Evolutionary conservation across 2,888 invertebrate genomes (phyloP), one percentile per base, ranked within the genome.

Genomic region (Macrosoma leucophasiata): DNA sequence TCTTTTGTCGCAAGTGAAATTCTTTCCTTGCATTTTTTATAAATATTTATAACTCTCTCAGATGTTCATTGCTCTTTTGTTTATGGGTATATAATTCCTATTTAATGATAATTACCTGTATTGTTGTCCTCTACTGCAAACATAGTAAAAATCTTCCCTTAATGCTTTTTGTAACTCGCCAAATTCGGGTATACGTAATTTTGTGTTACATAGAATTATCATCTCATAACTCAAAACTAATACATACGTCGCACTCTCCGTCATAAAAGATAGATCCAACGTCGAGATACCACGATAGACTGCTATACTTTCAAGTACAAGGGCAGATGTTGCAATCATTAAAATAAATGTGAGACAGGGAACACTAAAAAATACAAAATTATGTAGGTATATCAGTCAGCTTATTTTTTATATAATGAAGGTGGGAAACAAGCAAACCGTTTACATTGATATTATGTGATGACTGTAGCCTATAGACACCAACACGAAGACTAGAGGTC

Each of bases 161-260:
- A 73, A 48, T 4, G 49, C 45, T 26, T 37, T 33, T 15, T 69
- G 35, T 1, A 75, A 53, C 11, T 49, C 50, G 10, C 59, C 47
- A 28, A 56, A 74, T 13, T 67, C 48, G 1, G 39, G 33, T 13
- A 58, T 32, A 43, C 73, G 60, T 0, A 31, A 27, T 26, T 52
- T 58, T 2, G 65, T 59, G 13, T 59, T 56, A 1, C 37, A 43
- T 8, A 66, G 25, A 31, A 66, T 65, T 12, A 69, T 20, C 7
- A 71, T 20, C 30, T 59, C 49, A 36, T 75, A 74, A 0, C 33
- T n/a, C 15, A 72, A 30, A 6, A 74, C 26, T 3, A 72, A 37
- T 0, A 50, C 28, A 23, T 75, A 74, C 1, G 63, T 52, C 0
- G 60, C 66, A 2, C 51, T 53, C 50, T 76, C 73, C 0, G 70